Evolutionary conservation across 2,113 vertebrate genomes (phyloP).

Genomic region (Potamarius usumacintae): DNA sequence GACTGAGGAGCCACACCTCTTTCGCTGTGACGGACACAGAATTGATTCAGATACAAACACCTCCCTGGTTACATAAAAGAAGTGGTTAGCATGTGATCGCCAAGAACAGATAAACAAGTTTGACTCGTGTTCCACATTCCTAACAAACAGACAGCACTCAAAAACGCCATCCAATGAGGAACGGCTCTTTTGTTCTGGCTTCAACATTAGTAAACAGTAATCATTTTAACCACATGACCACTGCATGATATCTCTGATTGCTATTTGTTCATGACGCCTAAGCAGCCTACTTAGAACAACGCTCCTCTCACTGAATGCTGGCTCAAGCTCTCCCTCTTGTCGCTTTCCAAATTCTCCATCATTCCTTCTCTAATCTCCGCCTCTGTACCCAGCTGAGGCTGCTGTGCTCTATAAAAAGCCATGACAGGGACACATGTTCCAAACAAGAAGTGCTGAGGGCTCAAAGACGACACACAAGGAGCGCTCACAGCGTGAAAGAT

Average conservation of each 20-base stretch:
- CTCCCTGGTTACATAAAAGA: background rate
- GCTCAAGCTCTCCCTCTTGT: background rate
- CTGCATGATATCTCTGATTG: too few relatives aligned
- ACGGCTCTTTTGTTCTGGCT: background rate
- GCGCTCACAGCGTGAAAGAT: background rate
- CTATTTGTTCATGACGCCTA: too few relatives aligned
- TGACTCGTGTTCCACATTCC: background rate
- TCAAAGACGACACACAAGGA: background rate
- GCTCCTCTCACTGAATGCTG: background rate
- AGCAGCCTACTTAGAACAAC: too few relatives aligned
- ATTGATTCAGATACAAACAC: background rate
- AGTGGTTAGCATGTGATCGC: background rate
- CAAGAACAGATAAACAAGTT: background rate
- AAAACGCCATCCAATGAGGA: background rate
- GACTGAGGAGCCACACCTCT: too few relatives aligned
- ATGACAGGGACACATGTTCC: constrained; percentile 22
- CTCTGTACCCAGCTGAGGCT: constrained; percentile 10
- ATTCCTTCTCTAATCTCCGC: background rate
- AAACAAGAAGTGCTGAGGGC: background rate
- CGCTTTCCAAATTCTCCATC: background rate
- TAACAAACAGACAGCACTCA: background rate
- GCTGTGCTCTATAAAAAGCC: constrained; percentile 28
- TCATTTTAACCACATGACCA: too few relatives aligned
- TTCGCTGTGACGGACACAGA: too few relatives aligned
- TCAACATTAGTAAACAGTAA: background rate